phyloP scores from a whole-genome alignment of 2,113 vertebrate genomes.

The Aix galericulata region DNA sequence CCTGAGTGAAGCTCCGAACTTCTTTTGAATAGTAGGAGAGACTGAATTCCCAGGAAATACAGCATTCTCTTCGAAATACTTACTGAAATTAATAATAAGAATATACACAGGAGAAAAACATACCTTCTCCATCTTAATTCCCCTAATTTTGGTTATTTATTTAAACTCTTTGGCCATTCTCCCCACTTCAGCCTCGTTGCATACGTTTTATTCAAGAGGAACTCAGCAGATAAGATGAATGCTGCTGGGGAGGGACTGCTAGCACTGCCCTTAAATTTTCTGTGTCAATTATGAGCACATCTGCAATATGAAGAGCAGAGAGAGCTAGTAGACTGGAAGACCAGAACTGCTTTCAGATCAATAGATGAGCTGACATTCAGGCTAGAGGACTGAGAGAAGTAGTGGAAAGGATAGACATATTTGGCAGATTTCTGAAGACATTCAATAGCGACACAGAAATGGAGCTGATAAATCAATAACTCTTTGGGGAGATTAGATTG shows the following conservation, averaged over 20 bases:
- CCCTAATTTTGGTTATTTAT: background rate
- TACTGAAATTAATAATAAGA: background rate
- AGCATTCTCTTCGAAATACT: background rate
- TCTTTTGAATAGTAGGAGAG: background rate
- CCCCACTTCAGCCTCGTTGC: background rate
- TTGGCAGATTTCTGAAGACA: slow-evolving; percentile 64
- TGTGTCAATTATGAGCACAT: background rate
- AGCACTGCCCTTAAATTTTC: background rate
- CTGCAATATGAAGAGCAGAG: background rate
- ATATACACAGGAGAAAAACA: background rate
- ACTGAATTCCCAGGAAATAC: background rate
- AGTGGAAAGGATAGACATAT: slow-evolving; percentile 46
- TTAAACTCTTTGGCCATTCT: background rate
- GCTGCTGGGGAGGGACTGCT: background rate
- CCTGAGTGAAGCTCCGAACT: background rate
- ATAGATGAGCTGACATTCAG: slow-evolving; percentile 67
- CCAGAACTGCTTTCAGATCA: slow-evolving; percentile 51
- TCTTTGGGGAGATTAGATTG: slow-evolving; percentile 59
- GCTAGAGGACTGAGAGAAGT: slow-evolving; percentile 46
- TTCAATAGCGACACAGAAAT: slow-evolving; percentile 37
- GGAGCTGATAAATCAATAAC: slow-evolving; percentile 68
- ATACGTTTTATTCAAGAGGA: background rate
- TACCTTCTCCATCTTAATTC: background rate
- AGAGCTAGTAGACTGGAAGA: slow-evolving; percentile 54
- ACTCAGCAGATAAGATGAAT: background rate